Conservation (phyloP, 2,113 vertebrate species). For the Solenodon paradoxus region DNA sequence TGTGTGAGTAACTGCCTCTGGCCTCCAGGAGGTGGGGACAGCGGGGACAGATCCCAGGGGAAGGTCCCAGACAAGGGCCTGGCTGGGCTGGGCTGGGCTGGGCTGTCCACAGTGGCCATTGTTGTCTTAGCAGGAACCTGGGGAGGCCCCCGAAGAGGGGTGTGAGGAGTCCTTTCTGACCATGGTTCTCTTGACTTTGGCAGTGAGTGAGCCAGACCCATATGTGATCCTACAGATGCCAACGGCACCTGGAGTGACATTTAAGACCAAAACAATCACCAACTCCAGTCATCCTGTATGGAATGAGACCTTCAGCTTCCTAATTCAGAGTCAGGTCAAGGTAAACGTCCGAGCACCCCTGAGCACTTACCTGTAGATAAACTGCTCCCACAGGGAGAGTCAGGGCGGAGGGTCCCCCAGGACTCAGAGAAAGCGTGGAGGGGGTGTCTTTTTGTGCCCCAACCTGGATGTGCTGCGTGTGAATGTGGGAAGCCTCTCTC, state of each 20-base stretch:
- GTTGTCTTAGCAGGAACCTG: not conserved
- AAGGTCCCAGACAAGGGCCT: not conserved
- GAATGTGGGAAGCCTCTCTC: not conserved
- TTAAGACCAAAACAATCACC: slow-evolving; percentile 80
- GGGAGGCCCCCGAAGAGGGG: not conserved
- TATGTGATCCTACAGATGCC: slow-evolving; percentile 85
- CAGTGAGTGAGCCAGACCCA: slow-evolving; percentile 83
- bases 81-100: not conserved
- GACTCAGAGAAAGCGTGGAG: not conserved
- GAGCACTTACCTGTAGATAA: not conserved
- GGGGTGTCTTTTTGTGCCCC: not conserved
- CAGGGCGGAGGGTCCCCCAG: not conserved
- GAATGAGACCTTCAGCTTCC: slow-evolving; percentile 88
- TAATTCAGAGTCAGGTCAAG: slow-evolving; percentile 85
- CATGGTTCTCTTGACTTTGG: not conserved
- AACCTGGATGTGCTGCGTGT: not conserved
- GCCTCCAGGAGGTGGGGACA: not conserved
- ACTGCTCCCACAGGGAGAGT: accelerated
- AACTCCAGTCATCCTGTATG: slow-evolving; percentile 85
- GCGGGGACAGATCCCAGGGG: not conserved
- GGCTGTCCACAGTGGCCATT: not conserved
- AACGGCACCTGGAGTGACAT: slow-evolving; percentile 74
- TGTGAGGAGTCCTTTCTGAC: not conserved
- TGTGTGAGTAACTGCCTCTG: slow-evolving; percentile 79
- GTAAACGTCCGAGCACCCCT: slow-evolving; percentile 71